These are phyloP conservation scores for Addax nasomaculatus DNA, from an alignment of 2,113 vertebrate genomes.

Conservation along the genomic window DNA sequence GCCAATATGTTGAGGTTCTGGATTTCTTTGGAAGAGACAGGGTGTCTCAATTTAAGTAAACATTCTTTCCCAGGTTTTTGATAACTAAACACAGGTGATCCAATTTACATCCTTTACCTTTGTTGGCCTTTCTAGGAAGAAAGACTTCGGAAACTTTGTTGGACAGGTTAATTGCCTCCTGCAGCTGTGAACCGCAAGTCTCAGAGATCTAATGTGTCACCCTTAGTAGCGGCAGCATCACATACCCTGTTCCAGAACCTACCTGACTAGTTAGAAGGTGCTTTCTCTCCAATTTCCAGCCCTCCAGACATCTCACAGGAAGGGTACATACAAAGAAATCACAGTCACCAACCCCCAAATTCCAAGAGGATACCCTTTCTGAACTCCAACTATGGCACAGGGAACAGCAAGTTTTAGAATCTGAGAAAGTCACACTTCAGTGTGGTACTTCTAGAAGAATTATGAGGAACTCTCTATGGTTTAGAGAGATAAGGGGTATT, in stretches of 20 bases:
- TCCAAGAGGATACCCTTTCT: neutral
- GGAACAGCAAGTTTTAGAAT: neutral
- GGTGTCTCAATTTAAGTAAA: neutral
- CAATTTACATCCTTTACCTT: neutral
- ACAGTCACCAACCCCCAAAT: neutral
- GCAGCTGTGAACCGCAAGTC: neutral
- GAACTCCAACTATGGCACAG: neutral
- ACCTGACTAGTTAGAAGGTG: neutral
- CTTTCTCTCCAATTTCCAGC: neutral
- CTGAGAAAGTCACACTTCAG: neutral
- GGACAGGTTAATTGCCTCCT: neutral
- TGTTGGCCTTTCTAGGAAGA: conserved; percentile 1
- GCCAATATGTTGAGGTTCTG: neutral
- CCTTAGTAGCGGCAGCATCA: neutral
- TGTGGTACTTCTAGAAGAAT: neutral
- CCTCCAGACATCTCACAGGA: neutral
- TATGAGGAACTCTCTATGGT: neutral
- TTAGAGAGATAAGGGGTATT: neutral
- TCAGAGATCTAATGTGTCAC: neutral
- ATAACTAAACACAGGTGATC: neutral
- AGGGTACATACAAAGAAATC: neutral
- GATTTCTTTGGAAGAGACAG: neutral
- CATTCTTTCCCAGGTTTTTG: neutral
- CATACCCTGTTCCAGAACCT: neutral
- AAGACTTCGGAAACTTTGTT: neutral